A percentile compares a stretch with the other conserved stretches of the same genome.
Evolutionary conservation across 2,797 vertebrate genomes (phyloP).

Genomic region (Microchirus variegatus): DNA sequence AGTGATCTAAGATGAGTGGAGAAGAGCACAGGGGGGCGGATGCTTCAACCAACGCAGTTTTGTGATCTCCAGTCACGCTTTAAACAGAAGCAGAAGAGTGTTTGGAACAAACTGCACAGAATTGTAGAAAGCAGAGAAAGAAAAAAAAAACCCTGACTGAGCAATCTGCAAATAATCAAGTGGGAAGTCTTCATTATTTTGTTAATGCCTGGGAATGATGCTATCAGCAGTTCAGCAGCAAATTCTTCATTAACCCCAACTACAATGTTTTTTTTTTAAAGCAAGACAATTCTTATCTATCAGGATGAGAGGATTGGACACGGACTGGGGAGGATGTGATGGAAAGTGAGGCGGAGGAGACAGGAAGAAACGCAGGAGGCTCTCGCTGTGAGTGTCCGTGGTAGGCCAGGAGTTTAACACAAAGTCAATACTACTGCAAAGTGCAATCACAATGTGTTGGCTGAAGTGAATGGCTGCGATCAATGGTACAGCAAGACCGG

Average conservation of each 20-base stretch:
- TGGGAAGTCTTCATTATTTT: too few relatives aligned
- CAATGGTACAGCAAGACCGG: conserved; percentile 47
- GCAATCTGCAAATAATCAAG: too few relatives aligned
- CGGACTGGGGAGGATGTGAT: conserved; percentile 21
- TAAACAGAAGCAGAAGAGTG: conserved; percentile 1
- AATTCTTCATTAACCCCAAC: neutral
- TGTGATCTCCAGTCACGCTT: conserved; percentile 18
- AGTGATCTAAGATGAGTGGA: conserved; percentile 19
- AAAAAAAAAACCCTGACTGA: too few relatives aligned
- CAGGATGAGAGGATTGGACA: conserved; percentile 26
- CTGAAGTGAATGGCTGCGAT: conserved; percentile 65
- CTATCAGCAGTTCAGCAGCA: too few relatives aligned
- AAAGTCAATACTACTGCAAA: conserved; percentile 74
- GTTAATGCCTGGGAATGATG: too few relatives aligned
- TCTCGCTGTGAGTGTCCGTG: conserved; percentile 51
- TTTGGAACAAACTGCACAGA: conserved; percentile 5
- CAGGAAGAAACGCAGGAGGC: conserved; percentile 41
- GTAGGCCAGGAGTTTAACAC: conserved; percentile 70
- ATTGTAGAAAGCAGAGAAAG: neutral
- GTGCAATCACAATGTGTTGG: conserved; percentile 71
- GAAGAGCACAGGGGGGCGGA: conserved; percentile 22
- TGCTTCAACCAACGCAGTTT: conserved; percentile 34
- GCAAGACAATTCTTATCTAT: conserved; percentile 20
- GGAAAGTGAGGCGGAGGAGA: conserved; percentile 17
- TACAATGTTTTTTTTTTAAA: neutral